phyloP scores from a whole-genome alignment of 1,140 invertebrate genomes.

The Mycetomoellerius zeteki region DNA sequence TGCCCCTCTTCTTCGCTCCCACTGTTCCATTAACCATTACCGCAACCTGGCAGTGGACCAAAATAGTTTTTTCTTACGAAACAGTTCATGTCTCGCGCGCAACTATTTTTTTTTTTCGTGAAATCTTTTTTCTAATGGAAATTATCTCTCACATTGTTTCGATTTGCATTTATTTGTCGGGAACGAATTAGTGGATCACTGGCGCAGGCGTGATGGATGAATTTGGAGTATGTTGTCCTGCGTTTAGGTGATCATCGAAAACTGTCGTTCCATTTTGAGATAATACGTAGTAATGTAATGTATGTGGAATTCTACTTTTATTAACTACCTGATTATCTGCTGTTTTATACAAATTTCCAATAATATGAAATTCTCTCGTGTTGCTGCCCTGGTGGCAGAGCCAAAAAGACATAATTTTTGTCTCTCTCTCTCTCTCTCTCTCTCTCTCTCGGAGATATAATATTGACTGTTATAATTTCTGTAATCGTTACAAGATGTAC shows the following conservation, averaged over 20 bases:
- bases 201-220: neutral
- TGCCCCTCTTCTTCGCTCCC: neutral
- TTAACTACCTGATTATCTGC: neutral
- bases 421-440: too few species aligned
- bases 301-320: neutral
- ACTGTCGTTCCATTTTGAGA: slow-evolving; percentile 12
- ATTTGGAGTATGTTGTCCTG: slow-evolving; percentile 15
- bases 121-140: neutral
- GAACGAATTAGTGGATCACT: too few species aligned
- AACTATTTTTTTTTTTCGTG: neutral
- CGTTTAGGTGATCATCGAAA: slow-evolving; percentile 15
- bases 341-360: slow-evolving; percentile 32
- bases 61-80: slow-evolving; percentile 62
- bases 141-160: neutral
- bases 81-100: slow-evolving; percentile 39
- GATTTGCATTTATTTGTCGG: slow-evolving; percentile 7
- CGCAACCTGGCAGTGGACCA: slow-evolving; percentile 75
- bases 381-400: neutral
- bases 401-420: slow-evolving; percentile 9
- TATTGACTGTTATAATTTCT: neutral
- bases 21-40: slow-evolving; percentile 65
- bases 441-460: neutral
- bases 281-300: slow-evolving; percentile 37
- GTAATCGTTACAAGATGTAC: neutral
- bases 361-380: slow-evolving; percentile 1